Evolutionary conservation across 2,113 vertebrate genomes (phyloP).

Genomic region (Probosciger aterrimus): DNA sequence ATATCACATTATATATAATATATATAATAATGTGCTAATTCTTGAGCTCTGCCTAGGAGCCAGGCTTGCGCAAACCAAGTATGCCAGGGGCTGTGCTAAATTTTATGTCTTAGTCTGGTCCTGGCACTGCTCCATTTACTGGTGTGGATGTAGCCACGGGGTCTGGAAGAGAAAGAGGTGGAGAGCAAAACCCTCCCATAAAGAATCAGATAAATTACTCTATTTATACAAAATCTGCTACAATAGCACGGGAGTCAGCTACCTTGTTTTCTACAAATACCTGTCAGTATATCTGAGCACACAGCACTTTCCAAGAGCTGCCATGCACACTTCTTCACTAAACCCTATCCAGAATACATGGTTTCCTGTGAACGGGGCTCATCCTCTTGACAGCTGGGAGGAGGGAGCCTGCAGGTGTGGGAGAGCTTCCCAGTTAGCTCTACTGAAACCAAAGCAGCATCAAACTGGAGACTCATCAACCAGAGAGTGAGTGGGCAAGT

Average conservation of each 20-base stretch:
- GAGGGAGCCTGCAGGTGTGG: background rate
- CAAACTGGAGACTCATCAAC: background rate
- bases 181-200: background rate
- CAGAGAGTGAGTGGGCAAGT: background rate
- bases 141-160: background rate
- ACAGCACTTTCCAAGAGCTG: background rate
- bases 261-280: background rate
- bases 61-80: background rate
- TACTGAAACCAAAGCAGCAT: background rate
- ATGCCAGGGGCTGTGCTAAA: background rate
- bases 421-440: background rate
- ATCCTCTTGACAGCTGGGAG: background rate
- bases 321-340: background rate
- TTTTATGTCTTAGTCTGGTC: background rate
- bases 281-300: background rate
- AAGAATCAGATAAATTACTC: background rate
- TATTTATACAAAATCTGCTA: background rate
- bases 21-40: background rate
- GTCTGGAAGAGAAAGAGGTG: background rate
- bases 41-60: background rate
- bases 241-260: fast-evolving
- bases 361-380: background rate
- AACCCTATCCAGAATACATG: background rate
- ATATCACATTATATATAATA: background rate
- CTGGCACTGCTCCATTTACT: background rate